Evolutionary conservation across 1,140 invertebrate genomes (phyloP).

Genomic region (Conus ventricosus): DNA sequence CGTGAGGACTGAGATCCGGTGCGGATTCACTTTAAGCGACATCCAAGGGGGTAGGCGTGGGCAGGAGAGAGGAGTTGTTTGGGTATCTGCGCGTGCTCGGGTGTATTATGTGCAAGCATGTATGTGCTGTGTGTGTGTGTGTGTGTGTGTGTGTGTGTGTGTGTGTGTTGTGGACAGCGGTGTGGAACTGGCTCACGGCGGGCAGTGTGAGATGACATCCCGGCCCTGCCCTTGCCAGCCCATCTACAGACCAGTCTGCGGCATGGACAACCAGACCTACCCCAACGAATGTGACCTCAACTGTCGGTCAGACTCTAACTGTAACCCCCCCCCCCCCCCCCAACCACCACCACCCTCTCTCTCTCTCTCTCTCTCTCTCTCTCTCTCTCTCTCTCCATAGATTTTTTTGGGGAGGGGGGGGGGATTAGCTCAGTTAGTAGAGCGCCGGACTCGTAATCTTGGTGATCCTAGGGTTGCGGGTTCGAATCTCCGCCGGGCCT

Average conservation of each 20-base stretch:
- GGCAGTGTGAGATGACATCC: constrained; percentile 5
- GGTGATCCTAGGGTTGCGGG: too few species aligned
- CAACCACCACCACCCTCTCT: too few species aligned
- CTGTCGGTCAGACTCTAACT: constrained; percentile 42
- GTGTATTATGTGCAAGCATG: neutral
- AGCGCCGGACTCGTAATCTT: too few species aligned
- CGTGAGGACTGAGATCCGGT: too few species aligned
- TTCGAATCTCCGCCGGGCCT: too few species aligned
- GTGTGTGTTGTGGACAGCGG: constrained; percentile 33
- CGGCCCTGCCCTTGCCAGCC: constrained; percentile 38
- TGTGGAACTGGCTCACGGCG: constrained; percentile 2
- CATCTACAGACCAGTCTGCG: constrained; percentile 46
- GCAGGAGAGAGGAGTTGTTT: neutral
- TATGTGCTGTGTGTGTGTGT: constrained; percentile 1
- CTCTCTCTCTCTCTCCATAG: too few species aligned
- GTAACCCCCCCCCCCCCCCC: too few species aligned
- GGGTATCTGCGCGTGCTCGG: neutral
- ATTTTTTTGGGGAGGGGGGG: too few species aligned
- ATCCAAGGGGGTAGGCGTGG: too few species aligned
- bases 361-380: too few species aligned
- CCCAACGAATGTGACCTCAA: constrained; percentile 42
- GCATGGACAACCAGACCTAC: constrained; percentile 50
- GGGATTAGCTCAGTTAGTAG: too few species aligned
- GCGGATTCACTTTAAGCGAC: too few species aligned
- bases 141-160: constrained; percentile 26